Base-by-base conservation (phyloP, 2,888 invertebrate genomes). In the Ochropleura leucogaster region DNA sequence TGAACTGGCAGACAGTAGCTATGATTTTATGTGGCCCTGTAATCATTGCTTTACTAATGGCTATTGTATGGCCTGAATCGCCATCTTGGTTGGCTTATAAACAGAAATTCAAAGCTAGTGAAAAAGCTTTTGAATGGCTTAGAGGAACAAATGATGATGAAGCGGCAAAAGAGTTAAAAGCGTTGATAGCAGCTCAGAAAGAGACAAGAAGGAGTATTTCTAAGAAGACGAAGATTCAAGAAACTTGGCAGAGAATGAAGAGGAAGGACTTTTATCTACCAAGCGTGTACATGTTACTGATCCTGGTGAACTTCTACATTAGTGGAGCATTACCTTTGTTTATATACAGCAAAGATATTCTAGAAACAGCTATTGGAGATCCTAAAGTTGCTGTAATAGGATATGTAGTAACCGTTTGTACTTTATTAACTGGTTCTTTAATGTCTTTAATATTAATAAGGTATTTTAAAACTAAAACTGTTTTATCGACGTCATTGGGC, bases 21-120 rank as follows among this genome's bases (percentile, higher is more conserved):
- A 16, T 68, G 20, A 5, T 79, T 0, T 60, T 79, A 80, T 60
- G 74, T 65, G 59, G 47, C 14, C 78, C 80, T 18, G 57, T 80
- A 40, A 3, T 65, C 1, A 68, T 74, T 12, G 74, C 74, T 7
- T 57, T 72, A 46, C 7, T 83, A 0, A 66, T 83, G 42, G 78
- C 30, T 4, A 51, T 66, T 0, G 12, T 68, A 3, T 85, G 85
- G 83, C 86, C 86, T 1, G 86, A 86, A 70, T 86, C 86, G 30
- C 86, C 86, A 0, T 81, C 76, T 5, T 86, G 86, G 86, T 75
- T 86, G 10, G 84, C 84, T 40, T 85, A 72, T 73, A 86, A 80
- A 78, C 81, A 83, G 0, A 74, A 80, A 42, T 82, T 72, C n/a
- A 72, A 74, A 20, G 77, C 65, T 12, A 69, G 63, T 69, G 74